These are phyloP conservation scores for Eulacestoma nigropectus DNA, from an alignment of 2,113 vertebrate genomes.

Conservation along the genomic window DNA sequence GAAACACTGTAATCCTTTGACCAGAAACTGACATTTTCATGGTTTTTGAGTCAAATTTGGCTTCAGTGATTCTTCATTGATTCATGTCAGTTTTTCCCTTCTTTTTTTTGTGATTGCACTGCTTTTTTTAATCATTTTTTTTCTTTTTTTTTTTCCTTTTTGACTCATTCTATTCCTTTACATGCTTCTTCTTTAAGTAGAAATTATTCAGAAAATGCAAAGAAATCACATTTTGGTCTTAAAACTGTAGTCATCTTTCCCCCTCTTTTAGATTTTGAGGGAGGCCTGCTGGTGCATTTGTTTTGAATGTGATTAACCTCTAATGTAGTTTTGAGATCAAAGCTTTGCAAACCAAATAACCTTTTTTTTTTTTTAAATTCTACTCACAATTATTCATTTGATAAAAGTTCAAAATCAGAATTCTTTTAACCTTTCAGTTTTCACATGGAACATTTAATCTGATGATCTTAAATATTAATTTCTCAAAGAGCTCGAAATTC, in stretches of 20 bases:
- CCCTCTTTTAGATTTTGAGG: background rate
- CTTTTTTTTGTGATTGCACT: background rate
- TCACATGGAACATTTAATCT: background rate
- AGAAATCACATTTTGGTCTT: background rate
- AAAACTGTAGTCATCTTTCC: background rate
- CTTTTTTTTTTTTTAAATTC: background rate
- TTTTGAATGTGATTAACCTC: background rate
- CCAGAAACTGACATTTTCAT: background rate
- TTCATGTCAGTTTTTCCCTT: fast-evolving
- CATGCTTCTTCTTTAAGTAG: background rate
- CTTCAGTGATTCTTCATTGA: background rate
- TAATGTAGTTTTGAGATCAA: background rate
- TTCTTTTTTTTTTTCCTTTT: background rate
- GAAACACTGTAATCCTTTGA: background rate
- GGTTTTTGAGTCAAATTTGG: background rate
- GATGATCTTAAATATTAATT: constrained; percentile 5
- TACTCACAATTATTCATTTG: background rate
- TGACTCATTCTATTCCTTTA: background rate
- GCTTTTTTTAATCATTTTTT: background rate
- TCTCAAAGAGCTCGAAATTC: background rate
- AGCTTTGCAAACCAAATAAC: background rate
- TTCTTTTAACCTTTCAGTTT: background rate
- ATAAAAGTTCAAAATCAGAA: background rate
- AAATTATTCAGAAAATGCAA: background rate
- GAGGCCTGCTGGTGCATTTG: background rate